These are phyloP conservation scores for Drosophila nr. perissopoda DNA, from an alignment of 2,888 invertebrate genomes.

Conservation along the genomic window DNA sequence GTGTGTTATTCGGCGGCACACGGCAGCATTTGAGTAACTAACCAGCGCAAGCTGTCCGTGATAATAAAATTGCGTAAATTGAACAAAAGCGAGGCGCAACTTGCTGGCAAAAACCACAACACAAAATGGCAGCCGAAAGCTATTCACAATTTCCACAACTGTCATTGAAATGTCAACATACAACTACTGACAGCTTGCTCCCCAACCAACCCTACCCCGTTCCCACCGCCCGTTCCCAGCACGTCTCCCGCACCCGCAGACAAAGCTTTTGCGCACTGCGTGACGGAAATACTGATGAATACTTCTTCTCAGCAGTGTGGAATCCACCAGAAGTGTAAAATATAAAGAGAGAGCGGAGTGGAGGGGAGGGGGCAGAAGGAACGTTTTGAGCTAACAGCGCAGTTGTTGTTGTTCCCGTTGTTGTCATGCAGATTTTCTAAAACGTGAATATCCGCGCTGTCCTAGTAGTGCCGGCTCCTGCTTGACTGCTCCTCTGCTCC, in stretches of 20 bases:
- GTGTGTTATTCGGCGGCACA: not conserved
- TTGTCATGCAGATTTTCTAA: conserved; percentile 66
- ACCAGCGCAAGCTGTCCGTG: conserved; percentile 35
- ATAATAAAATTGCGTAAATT: conserved; percentile 69
- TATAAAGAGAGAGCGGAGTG: not conserved
- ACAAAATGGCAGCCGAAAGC: conserved; percentile 61
- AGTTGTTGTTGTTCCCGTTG: conserved; percentile 4
- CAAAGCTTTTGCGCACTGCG: conserved; percentile 58
- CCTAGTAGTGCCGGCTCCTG: conserved; percentile 7
- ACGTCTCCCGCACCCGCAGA: conserved; percentile 20
- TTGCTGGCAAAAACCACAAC: conserved; percentile 46
- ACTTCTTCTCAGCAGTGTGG: conserved; percentile 57
- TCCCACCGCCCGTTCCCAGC: conserved; percentile 8
- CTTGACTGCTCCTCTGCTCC: conserved; percentile 26
- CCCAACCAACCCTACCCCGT: not conserved
- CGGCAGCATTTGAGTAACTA: conserved; percentile 29
- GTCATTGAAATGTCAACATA: conserved; percentile 82
- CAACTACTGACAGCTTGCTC: conserved; percentile 67
- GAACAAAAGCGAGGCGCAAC: conserved; percentile 44
- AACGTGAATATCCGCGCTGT: conserved; percentile 47
- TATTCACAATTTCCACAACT: conserved; percentile 70
- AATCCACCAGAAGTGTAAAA: conserved; percentile 24
- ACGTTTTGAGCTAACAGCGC: conserved; percentile 12
- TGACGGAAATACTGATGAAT: conserved; percentile 79
- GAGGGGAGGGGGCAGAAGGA: not conserved